Percentiles rank a stretch among this genome's conserved stretches.
These are phyloP conservation scores for Gavialis gangeticus DNA, from an alignment of 2,113 vertebrate species.

Conservation along the genomic window DNA sequence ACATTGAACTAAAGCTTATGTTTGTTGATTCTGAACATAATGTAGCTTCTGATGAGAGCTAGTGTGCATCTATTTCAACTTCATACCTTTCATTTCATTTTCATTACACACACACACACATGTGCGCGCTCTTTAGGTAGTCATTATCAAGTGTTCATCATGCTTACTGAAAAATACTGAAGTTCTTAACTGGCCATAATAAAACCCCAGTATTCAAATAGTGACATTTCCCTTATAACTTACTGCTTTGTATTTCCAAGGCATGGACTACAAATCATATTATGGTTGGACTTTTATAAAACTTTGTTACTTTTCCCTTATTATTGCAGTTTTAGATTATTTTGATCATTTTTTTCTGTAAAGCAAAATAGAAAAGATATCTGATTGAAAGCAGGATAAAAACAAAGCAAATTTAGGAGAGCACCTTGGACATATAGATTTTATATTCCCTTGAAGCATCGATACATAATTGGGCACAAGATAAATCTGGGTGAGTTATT, in stretches of 20 bases:
- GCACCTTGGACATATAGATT: neutral
- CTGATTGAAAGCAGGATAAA: constrained; percentile 7
- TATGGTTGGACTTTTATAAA: neutral
- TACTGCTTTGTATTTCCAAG: neutral
- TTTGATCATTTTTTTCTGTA: neutral
- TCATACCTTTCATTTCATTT: neutral
- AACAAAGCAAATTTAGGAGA: neutral
- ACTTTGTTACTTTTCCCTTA: neutral
- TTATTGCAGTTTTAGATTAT: constrained; percentile 14
- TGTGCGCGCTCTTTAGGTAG: neutral
- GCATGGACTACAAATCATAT: neutral
- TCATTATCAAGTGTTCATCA: neutral
- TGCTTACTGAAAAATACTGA: neutral
- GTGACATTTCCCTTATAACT: neutral
- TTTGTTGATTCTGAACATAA: neutral
- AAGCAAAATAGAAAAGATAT: neutral
- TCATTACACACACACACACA: neutral
- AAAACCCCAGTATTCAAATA: neutral
- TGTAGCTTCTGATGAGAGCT: neutral
- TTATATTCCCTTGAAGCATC: neutral
- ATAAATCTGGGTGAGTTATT: neutral
- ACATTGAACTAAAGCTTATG: neutral
- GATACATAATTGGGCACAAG: neutral
- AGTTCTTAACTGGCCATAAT: neutral
- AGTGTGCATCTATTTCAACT: constrained; percentile 17